Conservation (phyloP, 1,140 invertebrate species). For the Chionoecetes opilio region DNA sequence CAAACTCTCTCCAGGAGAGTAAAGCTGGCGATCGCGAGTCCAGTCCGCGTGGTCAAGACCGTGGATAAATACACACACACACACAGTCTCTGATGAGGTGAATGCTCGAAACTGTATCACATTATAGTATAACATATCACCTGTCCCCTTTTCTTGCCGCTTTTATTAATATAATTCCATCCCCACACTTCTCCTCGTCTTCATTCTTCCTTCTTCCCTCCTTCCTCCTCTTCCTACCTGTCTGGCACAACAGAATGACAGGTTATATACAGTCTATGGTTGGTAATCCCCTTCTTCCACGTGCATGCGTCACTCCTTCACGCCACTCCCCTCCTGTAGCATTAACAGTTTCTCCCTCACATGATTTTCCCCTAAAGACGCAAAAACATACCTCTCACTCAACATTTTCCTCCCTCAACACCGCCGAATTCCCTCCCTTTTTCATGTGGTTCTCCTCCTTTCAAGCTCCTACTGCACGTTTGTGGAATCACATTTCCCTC, state of each 20-base stretch:
- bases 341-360: background rate
- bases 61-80: conserved; percentile 59
- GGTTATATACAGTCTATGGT: background rate
- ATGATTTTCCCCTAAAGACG: no score
- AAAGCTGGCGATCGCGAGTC: no score
- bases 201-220: no score
- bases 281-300: background rate
- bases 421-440: background rate
- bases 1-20: no score
- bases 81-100: conserved; percentile 3
- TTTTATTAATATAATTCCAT: no score
- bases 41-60: no score
- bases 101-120: no score
- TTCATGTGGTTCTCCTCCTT: background rate
- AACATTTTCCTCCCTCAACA: background rate
- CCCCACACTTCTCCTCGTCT: no score
- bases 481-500: background rate
- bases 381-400: no score
- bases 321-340: background rate
- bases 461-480: background rate
- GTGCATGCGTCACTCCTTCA: background rate
- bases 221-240: background rate
- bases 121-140: no score
- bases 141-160: no score
- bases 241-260: background rate